These are phyloP conservation scores for Gymnoscelis rufifasciata DNA, from an alignment of 2,888 invertebrate genomes.

Conservation along the genomic window DNA sequence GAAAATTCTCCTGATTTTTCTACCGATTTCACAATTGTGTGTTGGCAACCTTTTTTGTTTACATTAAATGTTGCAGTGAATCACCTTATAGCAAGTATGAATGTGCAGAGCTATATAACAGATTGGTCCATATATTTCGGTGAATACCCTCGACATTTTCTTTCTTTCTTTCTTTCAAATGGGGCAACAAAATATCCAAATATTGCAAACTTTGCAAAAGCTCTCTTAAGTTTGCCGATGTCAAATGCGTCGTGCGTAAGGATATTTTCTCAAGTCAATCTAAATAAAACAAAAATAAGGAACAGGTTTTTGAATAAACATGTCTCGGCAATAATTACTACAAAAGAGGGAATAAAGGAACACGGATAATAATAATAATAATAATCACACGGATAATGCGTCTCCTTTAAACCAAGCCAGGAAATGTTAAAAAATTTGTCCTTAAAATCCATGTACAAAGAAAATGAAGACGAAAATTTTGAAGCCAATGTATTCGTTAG, in stretches of 20 bases:
- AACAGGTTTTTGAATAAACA: conserved; percentile 18
- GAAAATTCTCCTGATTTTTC: too few relatives aligned
- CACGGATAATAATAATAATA: too few relatives aligned
- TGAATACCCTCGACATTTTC: too few relatives aligned
- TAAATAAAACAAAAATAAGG: conserved; percentile 11
- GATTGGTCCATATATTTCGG: too few relatives aligned
- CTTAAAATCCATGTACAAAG: conserved; percentile 3
- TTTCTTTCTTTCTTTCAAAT: too few relatives aligned
- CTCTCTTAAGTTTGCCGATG: conserved; percentile 9
- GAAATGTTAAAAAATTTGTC: conserved; percentile 6
- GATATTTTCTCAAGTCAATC: conserved; percentile 15
- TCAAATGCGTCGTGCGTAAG: conserved; percentile 16
- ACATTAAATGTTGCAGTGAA: too few relatives aligned
- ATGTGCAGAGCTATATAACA: too few relatives aligned
- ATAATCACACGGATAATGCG: conserved; percentile 5
- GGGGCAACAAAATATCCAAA: too few relatives aligned
- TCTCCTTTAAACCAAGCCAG: conserved; percentile 7
- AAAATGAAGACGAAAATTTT: conserved; percentile 4
- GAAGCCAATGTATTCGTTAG: conserved; percentile 5
- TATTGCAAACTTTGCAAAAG: too few relatives aligned
- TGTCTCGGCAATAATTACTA: conserved; percentile 6
- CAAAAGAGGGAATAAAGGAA: conserved; percentile 15
- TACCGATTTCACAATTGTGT: too few relatives aligned
- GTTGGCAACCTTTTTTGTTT: too few relatives aligned
- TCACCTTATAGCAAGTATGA: too few relatives aligned